phyloP scores from a whole-genome alignment of 2,797 vertebrate genomes.

The Bucorvus abyssinicus region DNA sequence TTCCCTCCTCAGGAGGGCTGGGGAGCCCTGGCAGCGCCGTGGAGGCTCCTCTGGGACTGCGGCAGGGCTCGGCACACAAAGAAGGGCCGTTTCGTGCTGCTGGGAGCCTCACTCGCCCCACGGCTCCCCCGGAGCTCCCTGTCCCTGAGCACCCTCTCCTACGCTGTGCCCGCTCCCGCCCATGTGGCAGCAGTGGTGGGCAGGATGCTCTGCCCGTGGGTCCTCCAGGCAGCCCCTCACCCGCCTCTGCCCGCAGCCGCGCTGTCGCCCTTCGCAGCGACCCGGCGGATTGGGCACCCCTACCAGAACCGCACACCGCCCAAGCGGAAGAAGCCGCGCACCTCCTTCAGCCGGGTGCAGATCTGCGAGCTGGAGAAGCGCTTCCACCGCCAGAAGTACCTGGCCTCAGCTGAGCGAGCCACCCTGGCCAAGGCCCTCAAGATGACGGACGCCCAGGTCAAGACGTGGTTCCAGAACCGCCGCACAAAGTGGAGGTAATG shows the following conservation, averaged over 20 bases:
- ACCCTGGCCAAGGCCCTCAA: slow-evolving; percentile 91
- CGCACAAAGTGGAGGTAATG: slow-evolving; percentile 96
- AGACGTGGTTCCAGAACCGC: slow-evolving; percentile 98
- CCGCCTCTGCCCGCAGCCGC: slow-evolving; percentile 75
- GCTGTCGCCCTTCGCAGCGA: slow-evolving; percentile 89
- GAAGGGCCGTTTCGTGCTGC: background rate
- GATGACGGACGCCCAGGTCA: slow-evolving; percentile 98
- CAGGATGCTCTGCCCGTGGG: background rate
- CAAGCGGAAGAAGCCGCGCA: slow-evolving; percentile 95
- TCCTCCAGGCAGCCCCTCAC: background rate
- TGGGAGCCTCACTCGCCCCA: accelerated
- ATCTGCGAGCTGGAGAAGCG: slow-evolving; percentile 97
- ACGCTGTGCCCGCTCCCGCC: background rate
- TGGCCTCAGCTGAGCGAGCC: slow-evolving; percentile 91
- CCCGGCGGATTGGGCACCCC: slow-evolving; percentile 92
- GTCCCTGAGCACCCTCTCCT: background rate
- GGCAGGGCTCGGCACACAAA: accelerated
- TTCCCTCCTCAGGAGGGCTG: accelerated
- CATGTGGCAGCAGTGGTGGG: accelerated
- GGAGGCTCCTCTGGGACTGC: accelerated
- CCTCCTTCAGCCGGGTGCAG: slow-evolving; percentile 92
- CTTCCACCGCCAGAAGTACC: slow-evolving; percentile 94
- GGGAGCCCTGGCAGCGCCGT: accelerated
- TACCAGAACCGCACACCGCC: slow-evolving; percentile 97
- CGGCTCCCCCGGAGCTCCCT: background rate